Percentiles rank a stretch among this genome's conserved stretches.
These are phyloP conservation scores for Drosophila falleni DNA, from an alignment of 2,888 invertebrate genomes.

Conservation along the genomic window DNA sequence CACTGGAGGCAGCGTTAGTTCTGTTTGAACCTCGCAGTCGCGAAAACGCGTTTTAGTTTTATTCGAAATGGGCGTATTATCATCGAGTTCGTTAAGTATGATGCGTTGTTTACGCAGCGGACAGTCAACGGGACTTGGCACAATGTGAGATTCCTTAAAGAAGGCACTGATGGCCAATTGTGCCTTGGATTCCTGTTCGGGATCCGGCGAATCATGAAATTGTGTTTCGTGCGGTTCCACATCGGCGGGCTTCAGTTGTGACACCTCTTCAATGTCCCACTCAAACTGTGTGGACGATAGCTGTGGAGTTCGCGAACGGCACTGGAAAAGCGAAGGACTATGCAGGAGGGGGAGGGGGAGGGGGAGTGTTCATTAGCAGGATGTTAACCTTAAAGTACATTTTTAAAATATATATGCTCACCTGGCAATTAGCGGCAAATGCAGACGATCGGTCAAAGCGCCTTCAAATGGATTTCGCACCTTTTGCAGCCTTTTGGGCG, in stretches of 20 bases:
- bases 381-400: neutral
- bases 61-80: constrained; percentile 80
- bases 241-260: constrained; percentile 88
- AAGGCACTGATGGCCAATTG: constrained; percentile 87
- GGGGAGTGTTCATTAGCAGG: neutral
- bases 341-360: neutral
- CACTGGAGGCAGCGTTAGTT: constrained; percentile 87
- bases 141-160: constrained; percentile 84
- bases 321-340: constrained; percentile 84
- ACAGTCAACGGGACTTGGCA: constrained; percentile 85
- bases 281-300: constrained; percentile 86
- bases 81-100: constrained; percentile 72
- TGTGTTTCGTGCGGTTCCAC: constrained; percentile 87
- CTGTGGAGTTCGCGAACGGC: constrained; percentile 82
- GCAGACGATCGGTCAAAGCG: constrained; percentile 87
- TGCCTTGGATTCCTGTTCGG: constrained; percentile 87
- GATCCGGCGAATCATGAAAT: constrained; percentile 86
- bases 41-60: constrained; percentile 66
- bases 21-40: constrained; percentile 87
- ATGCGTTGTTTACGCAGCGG: constrained; percentile 83
- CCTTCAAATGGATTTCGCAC: constrained; percentile 89
- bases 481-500: constrained; percentile 86
- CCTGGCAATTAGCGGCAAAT: constrained; percentile 87
- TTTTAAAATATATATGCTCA: constrained; percentile 39
- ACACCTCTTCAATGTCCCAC: constrained; percentile 90